These are phyloP conservation scores for Bursaphelenchus okinawaensis DNA, from an alignment of 2,888 invertebrate species.

Conservation along the genomic window DNA sequence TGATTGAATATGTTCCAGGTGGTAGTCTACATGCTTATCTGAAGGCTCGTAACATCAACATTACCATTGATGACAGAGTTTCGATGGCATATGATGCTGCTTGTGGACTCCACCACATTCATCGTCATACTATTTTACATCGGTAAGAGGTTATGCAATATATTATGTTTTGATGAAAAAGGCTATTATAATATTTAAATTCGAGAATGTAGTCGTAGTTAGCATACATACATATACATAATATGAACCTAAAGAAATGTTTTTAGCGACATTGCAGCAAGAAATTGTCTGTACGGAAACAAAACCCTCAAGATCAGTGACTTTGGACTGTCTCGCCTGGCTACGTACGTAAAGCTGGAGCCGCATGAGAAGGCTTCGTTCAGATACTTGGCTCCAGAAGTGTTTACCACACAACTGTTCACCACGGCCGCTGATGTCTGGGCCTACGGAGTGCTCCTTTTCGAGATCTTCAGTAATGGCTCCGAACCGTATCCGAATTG, in stretches of 20 bases:
- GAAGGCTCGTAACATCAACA: neutral
- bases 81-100: conserved; percentile 23
- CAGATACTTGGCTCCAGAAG: conserved; percentile 27
- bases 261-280: conserved; percentile 22
- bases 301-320: conserved; percentile 20
- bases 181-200: too few species aligned
- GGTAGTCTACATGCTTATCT: conserved; percentile 23
- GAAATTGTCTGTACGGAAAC: conserved; percentile 19
- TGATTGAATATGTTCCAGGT: conserved; percentile 80
- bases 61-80: conserved; percentile 15
- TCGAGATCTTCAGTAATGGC: conserved; percentile 23
- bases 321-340: conserved; percentile 18
- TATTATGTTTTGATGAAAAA: neutral
- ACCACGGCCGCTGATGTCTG: conserved; percentile 19
- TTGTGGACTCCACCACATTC: conserved; percentile 19
- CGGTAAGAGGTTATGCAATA: conserved; percentile 10
- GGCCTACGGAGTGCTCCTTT: conserved; percentile 22
- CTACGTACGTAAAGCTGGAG: conserved; percentile 3
- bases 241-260: neutral
- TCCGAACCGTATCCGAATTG: conserved; percentile 22
- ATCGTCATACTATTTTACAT: conserved; percentile 17
- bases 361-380: conserved; percentile 19
- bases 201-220: neutral
- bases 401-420: conserved; percentile 20
- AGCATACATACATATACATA: neutral